Evolutionary conservation across 2,113 vertebrate species (phyloP).

Genomic region (Galemys pyrenaicus): DNA sequence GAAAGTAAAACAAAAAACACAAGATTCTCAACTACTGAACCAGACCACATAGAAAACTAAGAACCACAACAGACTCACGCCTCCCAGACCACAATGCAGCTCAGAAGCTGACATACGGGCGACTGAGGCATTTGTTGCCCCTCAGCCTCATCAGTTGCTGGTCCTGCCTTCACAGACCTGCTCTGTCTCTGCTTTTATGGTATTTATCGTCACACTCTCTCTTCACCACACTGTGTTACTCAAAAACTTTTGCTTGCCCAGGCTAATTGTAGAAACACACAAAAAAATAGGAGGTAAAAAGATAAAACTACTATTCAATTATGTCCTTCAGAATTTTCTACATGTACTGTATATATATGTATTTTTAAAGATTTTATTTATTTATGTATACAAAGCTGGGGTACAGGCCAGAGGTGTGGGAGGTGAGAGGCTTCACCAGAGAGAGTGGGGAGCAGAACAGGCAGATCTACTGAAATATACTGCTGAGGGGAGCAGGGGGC

Average conservation of each 20-base stretch:
- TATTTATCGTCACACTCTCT: background rate
- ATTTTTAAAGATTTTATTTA: too few species aligned
- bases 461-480: too few species aligned
- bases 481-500: too few species aligned
- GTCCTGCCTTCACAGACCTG: background rate
- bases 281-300: background rate
- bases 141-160: background rate
- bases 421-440: too few species aligned
- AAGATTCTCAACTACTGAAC: background rate
- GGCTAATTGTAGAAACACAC: background rate
- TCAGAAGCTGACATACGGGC: background rate
- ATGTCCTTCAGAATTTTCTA: background rate
- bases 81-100: background rate
- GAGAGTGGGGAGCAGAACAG: too few species aligned
- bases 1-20: slow-evolving; percentile 16
- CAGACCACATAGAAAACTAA: slow-evolving; percentile 4
- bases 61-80: background rate
- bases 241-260: background rate
- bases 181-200: background rate
- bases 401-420: too few species aligned
- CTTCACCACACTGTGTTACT: background rate
- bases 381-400: too few species aligned
- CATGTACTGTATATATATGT: background rate
- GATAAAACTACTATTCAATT: background rate
- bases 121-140: background rate